Base-by-base conservation (phyloP, 2,797 vertebrate genomes). In the Rhinoraja longicauda region DNA sequence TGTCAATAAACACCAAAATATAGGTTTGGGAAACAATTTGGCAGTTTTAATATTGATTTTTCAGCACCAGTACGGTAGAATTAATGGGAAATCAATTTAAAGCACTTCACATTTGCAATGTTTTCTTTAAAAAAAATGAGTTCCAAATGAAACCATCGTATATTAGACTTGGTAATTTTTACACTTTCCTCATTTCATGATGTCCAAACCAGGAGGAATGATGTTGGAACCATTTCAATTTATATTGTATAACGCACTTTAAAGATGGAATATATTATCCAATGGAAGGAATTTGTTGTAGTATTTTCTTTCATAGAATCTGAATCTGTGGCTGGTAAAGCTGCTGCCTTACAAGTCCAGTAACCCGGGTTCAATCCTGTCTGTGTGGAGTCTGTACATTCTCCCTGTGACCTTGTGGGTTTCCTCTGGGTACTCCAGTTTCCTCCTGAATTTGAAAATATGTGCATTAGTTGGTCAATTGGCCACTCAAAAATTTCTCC, bases 101-200 rank as follows among this genome's bases (percentile, higher is more conserved):
- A 19, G n/a, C n/a, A 62, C 9, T 86, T 36, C 19, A 36, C 8
- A 88, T 36, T 64, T 36, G n/a, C n/a, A 36, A 67, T 19, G 8
- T 81, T 62, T 62, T 32, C 32, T 32, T 53, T 12, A 15, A 53
- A n/a, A n/a, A 62, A 88, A 36, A 32, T 88, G n/a, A 32, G 62
- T 67, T 88, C 88, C n/a, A 88, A 88, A 88, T 88, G 88, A 10
- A 88, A 9, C 62, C 59, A 88, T 64, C 36, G 59, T 88, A 32
- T 67, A 9, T 67, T 88, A 21, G 8, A 67, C 15, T 36, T 88
- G 67, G 36, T 21, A 36, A 67, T 62, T 2, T 36, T 32, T 36
- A 36, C n/a, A 21, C 29, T 19, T 70, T 62, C 59, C 29, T 62
- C 13, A 17, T 17, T 64, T 86, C 13, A n/a, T 59, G 53, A 26